Evolutionary conservation across 2,888 invertebrate species (phyloP).

Genomic region (Romanomermis culicivorax): DNA sequence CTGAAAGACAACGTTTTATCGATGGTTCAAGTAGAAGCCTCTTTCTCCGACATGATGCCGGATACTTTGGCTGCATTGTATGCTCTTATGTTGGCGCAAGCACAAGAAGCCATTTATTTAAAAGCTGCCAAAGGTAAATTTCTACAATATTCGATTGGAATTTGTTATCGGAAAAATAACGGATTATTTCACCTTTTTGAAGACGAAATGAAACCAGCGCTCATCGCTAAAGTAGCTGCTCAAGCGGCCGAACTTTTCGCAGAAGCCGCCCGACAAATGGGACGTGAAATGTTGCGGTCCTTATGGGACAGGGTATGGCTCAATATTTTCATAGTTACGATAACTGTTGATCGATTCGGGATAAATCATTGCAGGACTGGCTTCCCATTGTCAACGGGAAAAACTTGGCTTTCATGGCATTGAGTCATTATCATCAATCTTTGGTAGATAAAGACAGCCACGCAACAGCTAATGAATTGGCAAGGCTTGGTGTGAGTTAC

Average conservation of each 20-base stretch:
- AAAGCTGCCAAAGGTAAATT: constrained; percentile 44
- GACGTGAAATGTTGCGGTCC: constrained; percentile 54
- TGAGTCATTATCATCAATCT: constrained; percentile 72
- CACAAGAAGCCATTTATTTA: constrained; percentile 83
- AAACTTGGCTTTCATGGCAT: constrained; percentile 62
- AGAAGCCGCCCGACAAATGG: constrained; percentile 64
- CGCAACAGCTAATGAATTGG: constrained; percentile 22
- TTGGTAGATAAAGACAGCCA: constrained; percentile 47
- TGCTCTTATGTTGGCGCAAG: constrained; percentile 82
- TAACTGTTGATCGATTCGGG: too few species aligned
- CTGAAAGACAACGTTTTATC: constrained; percentile 46
- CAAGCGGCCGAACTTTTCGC: constrained; percentile 82
- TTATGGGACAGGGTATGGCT: constrained; percentile 52
- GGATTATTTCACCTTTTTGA: constrained; percentile 15
- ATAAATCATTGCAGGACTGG: constrained; percentile 40
- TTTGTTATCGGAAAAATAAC: not conserved
- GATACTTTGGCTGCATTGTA: constrained; percentile 69
- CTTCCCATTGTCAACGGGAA: constrained; percentile 47
- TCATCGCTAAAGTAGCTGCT: constrained; percentile 71
- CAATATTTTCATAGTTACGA: too few species aligned
- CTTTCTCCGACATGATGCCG: constrained; percentile 76
- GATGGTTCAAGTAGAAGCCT: constrained; percentile 76
- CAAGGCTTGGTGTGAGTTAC: constrained; percentile 14
- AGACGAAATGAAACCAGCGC: constrained; percentile 83
- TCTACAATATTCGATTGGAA: not conserved